Percentiles rank a stretch among this genome's conserved stretches.
Evolutionary conservation across 2,888 invertebrate species (phyloP).

Genomic region (Stomorhina lunata): DNA sequence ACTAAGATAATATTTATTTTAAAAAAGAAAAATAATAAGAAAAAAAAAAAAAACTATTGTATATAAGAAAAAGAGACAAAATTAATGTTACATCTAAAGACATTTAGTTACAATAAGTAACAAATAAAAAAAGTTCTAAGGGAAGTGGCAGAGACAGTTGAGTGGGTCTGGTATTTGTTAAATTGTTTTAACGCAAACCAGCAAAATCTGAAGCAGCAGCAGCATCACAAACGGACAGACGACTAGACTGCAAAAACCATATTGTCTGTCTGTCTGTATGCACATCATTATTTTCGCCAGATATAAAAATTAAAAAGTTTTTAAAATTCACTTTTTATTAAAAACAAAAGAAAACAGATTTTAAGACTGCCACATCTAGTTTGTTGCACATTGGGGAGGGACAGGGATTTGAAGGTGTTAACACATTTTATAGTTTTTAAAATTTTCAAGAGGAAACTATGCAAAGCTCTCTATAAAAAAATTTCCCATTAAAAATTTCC

Average conservation of each 20-base stretch:
- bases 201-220: conserved; percentile 1
- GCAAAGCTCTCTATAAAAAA: too few relatives aligned
- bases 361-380: too few relatives aligned
- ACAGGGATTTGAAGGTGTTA: conserved; percentile 14
- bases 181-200: conserved; percentile 32
- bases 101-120: conserved; percentile 31
- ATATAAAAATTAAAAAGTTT: conserved; percentile 53
- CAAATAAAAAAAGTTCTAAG: conserved; percentile 21
- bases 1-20: conserved; percentile 55
- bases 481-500: too few relatives aligned
- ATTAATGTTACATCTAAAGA: conserved; percentile 54
- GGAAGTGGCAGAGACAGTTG: background rate
- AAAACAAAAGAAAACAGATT: background rate
- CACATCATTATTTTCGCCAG: conserved; percentile 62
- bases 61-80: conserved; percentile 1
- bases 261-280: conserved; percentile 31
- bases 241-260: conserved; percentile 9
- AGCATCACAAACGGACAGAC: background rate
- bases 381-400: background rate
- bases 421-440: background rate
- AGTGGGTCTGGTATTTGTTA: background rate
- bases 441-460: background rate
- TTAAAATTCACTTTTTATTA: conserved; percentile 48
- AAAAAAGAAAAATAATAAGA: conserved; percentile 28
- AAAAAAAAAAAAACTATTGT: background rate